A percentile compares a stretch with the other conserved stretches of the same genome.
phyloP scores from a whole-genome alignment of 2,797 vertebrate genomes.

The Helarctos malayanus region DNA sequence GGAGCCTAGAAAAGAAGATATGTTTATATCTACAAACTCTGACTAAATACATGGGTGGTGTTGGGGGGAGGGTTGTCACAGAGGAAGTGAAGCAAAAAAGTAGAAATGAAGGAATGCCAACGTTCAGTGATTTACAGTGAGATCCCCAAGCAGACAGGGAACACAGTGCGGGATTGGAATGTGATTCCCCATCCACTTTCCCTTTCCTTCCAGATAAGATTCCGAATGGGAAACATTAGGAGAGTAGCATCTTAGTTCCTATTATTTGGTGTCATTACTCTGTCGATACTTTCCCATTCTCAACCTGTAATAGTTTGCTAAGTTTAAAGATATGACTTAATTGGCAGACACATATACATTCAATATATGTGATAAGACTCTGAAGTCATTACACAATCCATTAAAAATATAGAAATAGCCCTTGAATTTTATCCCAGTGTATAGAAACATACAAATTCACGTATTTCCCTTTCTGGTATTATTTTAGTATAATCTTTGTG shows the following conservation, averaged over 20 bases:
- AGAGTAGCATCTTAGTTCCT: background rate
- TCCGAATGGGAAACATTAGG: background rate
- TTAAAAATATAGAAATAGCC: constrained; percentile 12
- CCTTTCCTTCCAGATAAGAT: background rate
- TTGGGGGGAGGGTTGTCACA: background rate
- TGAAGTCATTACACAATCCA: background rate
- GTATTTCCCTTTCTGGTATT: background rate
- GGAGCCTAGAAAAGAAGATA: background rate
- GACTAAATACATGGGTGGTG: background rate
- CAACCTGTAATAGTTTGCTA: background rate
- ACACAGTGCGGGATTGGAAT: too few species aligned
- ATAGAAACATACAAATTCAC: background rate
- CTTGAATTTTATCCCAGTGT: background rate
- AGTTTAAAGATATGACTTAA: constrained; percentile 22
- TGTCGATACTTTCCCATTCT: background rate
- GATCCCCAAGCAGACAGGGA: background rate
- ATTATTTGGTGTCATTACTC: background rate
- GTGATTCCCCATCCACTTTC: background rate
- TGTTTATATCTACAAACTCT: background rate
- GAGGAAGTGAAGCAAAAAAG: background rate
- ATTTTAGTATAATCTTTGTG: constrained; percentile 60
- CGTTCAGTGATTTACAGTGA: background rate
- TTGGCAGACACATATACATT: background rate
- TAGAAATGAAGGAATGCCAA: background rate
- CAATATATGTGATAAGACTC: background rate